These are phyloP conservation scores for Melanotaenia nigrans DNA, from an alignment of 2,797 vertebrate genomes.

Conservation along the genomic window DNA sequence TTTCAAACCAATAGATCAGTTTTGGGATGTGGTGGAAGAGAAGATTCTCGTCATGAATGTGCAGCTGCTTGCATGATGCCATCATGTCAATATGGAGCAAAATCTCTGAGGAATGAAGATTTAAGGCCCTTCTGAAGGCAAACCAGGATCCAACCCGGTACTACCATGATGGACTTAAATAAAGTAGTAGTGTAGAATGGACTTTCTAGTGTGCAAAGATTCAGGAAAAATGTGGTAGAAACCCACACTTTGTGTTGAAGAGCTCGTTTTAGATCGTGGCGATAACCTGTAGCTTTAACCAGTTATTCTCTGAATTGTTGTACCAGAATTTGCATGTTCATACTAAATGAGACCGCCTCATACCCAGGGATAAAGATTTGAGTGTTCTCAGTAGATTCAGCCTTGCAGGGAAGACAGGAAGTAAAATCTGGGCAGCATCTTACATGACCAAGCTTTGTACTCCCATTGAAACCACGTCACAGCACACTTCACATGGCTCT, in stretches of 20 bases:
- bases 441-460: conserved; percentile 27
- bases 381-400: conserved; percentile 2
- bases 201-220: not conserved
- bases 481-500: conserved; percentile 15
- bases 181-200: not conserved
- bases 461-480: conserved; percentile 10
- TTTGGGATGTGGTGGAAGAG: too few relatives aligned
- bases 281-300: not conserved
- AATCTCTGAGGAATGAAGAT: not conserved
- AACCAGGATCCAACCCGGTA: not conserved
- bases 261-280: not conserved
- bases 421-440: conserved; percentile 13
- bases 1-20: too few relatives aligned
- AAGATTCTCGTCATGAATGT: too few relatives aligned
- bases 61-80: too few relatives aligned
- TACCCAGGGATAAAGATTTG: not conserved
- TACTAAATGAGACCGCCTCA: not conserved
- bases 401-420: conserved; percentile 21
- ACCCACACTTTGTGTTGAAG: not conserved
- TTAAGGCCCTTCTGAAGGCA: not conserved
- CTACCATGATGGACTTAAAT: not conserved
- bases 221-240: not conserved
- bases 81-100: too few relatives aligned
- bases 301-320: not conserved
- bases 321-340: not conserved